Conservation (phyloP, 2,113 vertebrate species). For the Sinosuthora webbiana region DNA sequence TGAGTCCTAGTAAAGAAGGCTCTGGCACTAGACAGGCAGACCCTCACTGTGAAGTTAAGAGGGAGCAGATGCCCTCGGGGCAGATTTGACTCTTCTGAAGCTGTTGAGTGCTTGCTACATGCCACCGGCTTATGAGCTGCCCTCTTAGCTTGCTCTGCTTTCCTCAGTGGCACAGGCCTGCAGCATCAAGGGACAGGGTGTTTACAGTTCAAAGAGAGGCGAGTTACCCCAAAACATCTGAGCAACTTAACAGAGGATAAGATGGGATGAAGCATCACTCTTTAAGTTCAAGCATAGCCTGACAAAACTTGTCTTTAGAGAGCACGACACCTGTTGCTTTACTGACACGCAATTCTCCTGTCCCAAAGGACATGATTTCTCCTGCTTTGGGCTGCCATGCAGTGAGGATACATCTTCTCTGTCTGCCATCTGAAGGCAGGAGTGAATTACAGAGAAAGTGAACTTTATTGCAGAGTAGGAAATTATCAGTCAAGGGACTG, state of each 20-base stretch:
- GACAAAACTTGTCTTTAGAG: neutral
- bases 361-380: neutral
- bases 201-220: neutral
- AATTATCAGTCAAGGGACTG: neutral
- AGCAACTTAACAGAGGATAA: neutral
- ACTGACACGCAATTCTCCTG: neutral
- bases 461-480: neutral
- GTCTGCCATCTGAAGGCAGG: neutral
- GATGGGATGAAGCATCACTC: neutral
- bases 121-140: neutral
- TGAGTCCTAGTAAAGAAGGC: neutral
- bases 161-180: neutral
- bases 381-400: neutral
- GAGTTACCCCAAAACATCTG: neutral
- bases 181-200: neutral
- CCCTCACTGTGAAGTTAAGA: neutral
- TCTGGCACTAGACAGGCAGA: neutral
- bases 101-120: neutral
- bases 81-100: neutral
- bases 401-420: neutral
- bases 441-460: neutral
- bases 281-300: neutral
- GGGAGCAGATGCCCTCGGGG: rapidly evolving
- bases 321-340: neutral
- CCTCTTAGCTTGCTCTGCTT: neutral